phyloP scores from a whole-genome alignment of 2,888 invertebrate species.

The Quadroppia sp. region DNA sequence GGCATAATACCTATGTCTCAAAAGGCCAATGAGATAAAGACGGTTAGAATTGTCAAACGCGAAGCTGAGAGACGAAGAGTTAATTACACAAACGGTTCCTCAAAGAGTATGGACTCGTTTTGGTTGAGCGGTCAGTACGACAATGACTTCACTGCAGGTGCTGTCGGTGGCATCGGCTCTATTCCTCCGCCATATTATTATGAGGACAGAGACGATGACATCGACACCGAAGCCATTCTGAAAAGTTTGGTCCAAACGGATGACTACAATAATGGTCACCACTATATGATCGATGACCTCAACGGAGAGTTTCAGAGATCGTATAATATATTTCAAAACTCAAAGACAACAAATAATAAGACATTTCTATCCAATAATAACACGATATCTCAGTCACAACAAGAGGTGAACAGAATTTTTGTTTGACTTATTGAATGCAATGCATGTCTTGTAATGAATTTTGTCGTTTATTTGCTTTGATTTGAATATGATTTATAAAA shows the following conservation, averaged over 20 bases:
- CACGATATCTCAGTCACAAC: constrained; percentile 9
- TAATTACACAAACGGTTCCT: neutral
- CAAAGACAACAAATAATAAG: neutral
- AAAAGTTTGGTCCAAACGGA: neutral
- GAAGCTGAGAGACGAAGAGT: constrained; percentile 73
- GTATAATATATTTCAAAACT: neutral
- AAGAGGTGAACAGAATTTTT: constrained; percentile 28
- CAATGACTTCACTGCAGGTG: neutral
- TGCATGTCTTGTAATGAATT: constrained; percentile 10
- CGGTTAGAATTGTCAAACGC: constrained; percentile 85
- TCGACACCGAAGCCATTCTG: neutral
- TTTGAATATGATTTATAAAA: constrained; percentile 2
- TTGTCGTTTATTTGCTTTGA: neutral
- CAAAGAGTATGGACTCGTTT: constrained; percentile 19
- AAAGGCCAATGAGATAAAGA: constrained; percentile 78
- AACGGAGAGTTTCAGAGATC: constrained; percentile 24
- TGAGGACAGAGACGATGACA: constrained; percentile 7
- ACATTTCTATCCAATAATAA: constrained; percentile 7
- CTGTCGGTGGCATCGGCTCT: constrained; percentile 29
- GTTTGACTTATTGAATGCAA: neutral
- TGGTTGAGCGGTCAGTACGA: constrained; percentile 16
- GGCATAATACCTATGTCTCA: constrained; percentile 59
- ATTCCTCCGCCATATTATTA: constrained; percentile 34
- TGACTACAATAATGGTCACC: constrained; percentile 13
- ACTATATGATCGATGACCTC: constrained; percentile 22